A percentile compares a stretch with the other conserved stretches of the same genome.
phyloP scores from a whole-genome alignment of 2,797 vertebrate species.

The Staurois parvus region DNA sequence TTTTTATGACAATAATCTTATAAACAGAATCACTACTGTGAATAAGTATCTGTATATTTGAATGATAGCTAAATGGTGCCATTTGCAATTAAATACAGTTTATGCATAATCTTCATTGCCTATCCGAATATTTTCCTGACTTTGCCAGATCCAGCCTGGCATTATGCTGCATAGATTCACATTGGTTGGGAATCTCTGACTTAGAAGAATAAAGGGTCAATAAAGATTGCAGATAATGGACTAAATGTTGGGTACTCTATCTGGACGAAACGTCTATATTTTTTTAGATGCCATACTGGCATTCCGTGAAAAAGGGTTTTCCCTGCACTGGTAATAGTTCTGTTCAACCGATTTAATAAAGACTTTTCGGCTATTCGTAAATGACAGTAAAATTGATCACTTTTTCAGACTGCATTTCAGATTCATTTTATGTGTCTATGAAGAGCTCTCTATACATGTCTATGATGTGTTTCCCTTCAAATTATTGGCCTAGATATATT shows the following conservation, averaged over 20 bases:
- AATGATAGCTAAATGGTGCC: slow-evolving; percentile 3
- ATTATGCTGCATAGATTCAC: slow-evolving; percentile 7
- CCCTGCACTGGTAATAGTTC: slow-evolving; percentile 22
- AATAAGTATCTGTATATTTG: slow-evolving; percentile 6
- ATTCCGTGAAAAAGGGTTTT: slow-evolving; percentile 11
- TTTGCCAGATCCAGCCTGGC: slow-evolving; percentile 8
- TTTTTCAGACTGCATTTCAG: slow-evolving; percentile 47
- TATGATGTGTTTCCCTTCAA: slow-evolving; percentile 49
- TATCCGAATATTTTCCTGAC: not conserved
- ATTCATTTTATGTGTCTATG: slow-evolving; percentile 51
- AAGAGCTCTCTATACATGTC: slow-evolving; percentile 50
- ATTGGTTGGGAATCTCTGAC: slow-evolving; percentile 9
- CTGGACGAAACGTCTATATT: slow-evolving; percentile 10
- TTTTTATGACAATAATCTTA: slow-evolving; percentile 5
- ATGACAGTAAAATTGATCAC: slow-evolving; percentile 37
- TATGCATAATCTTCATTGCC: slow-evolving; percentile 4
- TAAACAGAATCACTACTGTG: not conserved
- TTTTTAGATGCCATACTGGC: slow-evolving; percentile 26
- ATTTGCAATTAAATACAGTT: slow-evolving; percentile 3
- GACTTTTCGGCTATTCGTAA: slow-evolving; percentile 38
- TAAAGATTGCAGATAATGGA: slow-evolving; percentile 8
- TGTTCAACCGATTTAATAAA: slow-evolving; percentile 24
- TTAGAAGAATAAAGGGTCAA: not conserved
- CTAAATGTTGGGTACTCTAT: not conserved
- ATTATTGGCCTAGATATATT: slow-evolving; percentile 52